Base-by-base conservation (phyloP, 2,113 vertebrate species). In the Loxodonta africana region DNA sequence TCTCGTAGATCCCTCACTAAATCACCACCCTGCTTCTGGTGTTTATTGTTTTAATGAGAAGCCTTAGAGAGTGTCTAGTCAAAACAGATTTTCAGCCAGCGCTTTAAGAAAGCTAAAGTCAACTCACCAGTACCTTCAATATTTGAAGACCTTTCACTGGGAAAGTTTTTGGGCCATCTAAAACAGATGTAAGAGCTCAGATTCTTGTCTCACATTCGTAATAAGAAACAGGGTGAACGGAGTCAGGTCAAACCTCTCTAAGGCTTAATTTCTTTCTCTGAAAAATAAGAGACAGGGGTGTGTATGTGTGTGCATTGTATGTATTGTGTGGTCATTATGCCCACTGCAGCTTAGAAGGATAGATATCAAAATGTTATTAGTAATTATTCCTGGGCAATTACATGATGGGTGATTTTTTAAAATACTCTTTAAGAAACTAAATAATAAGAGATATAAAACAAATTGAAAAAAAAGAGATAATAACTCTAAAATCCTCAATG, bases 31-130 rank as follows among this genome's bases (percentile, higher is more conserved):
- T 23, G 20, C 65, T 48, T 83, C 60, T 53, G 65, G 26, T 85
- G 28, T 85, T 88, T 71, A 84, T 67, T 41, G 84, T 91, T 92
- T 57, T 83, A 71, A 82, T n/a, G 44, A 92, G 71, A 23, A 86
- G n/a, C 1, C 87, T 91, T 80, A 67, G n/a, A 83, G 46, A 89
- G 6, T 4, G 28, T 37, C 53, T 77, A 71, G 21, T 90, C 53
- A 65, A 80, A 83, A 90, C 12, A 84, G 71, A 95, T 21, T 37
- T 67, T 48, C 26, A 6, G 53, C 37, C 41, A 67, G 74, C 21
- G 21, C 46, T 53, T 78, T 26, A 4, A 62, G 65, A 81, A 73
- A 86, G 20, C n/a, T 57, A 78, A 88, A 48, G 46, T 60, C 51
- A 85, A 60, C 28, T 65, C 78, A 81, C 57, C 5, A 11, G 88